Conservation (phyloP, 1,140 invertebrate species). For the Aphelenchoides besseyi region DNA sequence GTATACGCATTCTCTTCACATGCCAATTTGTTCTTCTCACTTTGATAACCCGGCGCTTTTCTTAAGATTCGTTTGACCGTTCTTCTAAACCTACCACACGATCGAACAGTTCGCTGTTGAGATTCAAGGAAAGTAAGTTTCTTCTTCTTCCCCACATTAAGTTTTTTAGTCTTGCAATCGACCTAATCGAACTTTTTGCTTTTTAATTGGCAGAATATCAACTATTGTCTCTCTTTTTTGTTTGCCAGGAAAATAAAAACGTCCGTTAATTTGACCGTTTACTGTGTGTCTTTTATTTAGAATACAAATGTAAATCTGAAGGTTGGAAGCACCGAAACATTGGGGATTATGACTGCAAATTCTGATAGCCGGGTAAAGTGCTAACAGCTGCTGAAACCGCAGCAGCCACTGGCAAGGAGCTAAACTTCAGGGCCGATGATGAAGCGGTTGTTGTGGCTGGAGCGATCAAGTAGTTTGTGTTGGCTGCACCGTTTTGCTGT, state of each 20-base stretch:
- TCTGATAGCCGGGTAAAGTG: background rate
- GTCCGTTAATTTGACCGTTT: too few relatives aligned
- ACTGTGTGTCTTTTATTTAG: too few relatives aligned
- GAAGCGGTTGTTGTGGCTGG: background rate
- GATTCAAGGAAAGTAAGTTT: too few relatives aligned
- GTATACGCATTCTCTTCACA: too few relatives aligned
- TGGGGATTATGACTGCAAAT: background rate
- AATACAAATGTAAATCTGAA: background rate
- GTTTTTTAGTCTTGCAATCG: too few relatives aligned
- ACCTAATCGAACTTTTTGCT: too few relatives aligned
- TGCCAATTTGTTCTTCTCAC: background rate
- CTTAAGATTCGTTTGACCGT: background rate
- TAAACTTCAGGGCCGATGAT: background rate
- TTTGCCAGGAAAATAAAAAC: too few relatives aligned
- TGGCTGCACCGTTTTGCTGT: background rate
- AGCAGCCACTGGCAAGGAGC: background rate
- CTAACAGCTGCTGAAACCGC: background rate
- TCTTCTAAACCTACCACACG: too few relatives aligned
- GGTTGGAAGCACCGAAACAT: background rate
- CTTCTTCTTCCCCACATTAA: too few relatives aligned
- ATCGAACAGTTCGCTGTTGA: too few relatives aligned
- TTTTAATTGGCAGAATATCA: too few relatives aligned
- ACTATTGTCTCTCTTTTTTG: too few relatives aligned
- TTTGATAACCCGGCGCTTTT: background rate
- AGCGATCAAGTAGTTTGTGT: background rate